Evolutionary conservation across 1,140 invertebrate genomes (phyloP).

Genomic region (Dryas iulia): DNA sequence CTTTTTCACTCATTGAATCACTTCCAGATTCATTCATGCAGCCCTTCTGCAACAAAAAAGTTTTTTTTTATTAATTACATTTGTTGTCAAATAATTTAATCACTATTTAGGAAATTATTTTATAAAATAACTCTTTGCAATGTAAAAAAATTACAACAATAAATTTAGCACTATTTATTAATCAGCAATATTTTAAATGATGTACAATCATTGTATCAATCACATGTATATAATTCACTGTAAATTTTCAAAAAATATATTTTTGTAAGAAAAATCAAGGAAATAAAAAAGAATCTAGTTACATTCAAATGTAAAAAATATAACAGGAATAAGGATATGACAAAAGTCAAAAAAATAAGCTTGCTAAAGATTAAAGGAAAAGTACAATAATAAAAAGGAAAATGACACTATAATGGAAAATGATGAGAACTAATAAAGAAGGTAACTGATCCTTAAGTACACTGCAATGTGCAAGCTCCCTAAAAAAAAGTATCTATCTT

Average conservation of each 20-base stretch:
- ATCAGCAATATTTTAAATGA: too few relatives aligned
- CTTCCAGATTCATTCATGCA: slow-evolving; percentile 83
- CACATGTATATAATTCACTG: too few relatives aligned
- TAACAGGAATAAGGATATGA: not conserved
- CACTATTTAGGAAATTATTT: not conserved
- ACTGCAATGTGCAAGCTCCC: not conserved
- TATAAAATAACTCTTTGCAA: not conserved
- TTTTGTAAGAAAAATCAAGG: too few relatives aligned
- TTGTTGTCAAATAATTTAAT: not conserved
- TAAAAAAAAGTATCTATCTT: not conserved
- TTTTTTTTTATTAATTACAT: not conserved
- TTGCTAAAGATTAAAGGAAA: not conserved
- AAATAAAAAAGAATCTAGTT: too few relatives aligned
- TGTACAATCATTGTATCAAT: too few relatives aligned
- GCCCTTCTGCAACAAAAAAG: slow-evolving; percentile 80
- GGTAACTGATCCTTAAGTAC: not conserved
- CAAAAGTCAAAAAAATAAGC: not conserved
- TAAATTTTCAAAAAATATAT: too few relatives aligned
- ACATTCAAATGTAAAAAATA: too few relatives aligned
- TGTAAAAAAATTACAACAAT: not conserved
- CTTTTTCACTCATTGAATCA: slow-evolving; percentile 83
- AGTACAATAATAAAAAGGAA: not conserved
- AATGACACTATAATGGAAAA: not conserved
- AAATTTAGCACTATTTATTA: not conserved
- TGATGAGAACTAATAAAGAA: not conserved